Percentiles rank a stretch among this genome's conserved stretches.
Evolutionary conservation across 2,113 vertebrate species (phyloP).

Genomic region (Menura novaehollandiae): DNA sequence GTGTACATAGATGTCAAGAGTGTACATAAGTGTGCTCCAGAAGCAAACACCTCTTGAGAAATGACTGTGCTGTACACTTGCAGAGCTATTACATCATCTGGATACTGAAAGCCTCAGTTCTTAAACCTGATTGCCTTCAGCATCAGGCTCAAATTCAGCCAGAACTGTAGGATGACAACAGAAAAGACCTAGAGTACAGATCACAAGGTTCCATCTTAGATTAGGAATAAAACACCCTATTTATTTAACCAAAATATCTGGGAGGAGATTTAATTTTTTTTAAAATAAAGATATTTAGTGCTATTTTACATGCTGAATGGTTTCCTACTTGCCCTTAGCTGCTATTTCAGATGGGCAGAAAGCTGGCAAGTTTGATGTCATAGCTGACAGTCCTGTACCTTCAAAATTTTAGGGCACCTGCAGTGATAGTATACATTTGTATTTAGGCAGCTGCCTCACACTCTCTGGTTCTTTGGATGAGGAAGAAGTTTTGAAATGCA

Average conservation of each 20-base stretch:
- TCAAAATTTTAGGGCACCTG: background rate
- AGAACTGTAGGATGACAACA: background rate
- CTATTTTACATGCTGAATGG: background rate
- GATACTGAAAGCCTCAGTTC: background rate
- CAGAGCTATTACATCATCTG: background rate
- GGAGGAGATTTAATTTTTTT: background rate
- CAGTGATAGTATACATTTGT: background rate
- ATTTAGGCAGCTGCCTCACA: background rate
- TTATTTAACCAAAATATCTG: background rate
- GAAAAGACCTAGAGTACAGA: accelerated
- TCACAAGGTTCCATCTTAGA: background rate
- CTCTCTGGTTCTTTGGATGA: background rate
- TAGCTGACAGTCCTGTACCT: background rate
- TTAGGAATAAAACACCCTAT: background rate
- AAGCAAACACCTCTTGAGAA: background rate
- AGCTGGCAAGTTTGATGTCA: background rate
- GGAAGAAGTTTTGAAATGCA: background rate
- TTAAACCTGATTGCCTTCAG: background rate
- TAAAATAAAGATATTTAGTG: background rate
- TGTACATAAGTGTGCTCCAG: background rate
- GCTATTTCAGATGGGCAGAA: background rate
- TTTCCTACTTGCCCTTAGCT: background rate
- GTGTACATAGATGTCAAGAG: background rate
- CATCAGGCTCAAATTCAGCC: background rate
- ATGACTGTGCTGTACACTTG: background rate